These are phyloP conservation scores for Anoplolepis gracilipes DNA, from an alignment of 1,140 invertebrate genomes.

Conservation along the genomic window DNA sequence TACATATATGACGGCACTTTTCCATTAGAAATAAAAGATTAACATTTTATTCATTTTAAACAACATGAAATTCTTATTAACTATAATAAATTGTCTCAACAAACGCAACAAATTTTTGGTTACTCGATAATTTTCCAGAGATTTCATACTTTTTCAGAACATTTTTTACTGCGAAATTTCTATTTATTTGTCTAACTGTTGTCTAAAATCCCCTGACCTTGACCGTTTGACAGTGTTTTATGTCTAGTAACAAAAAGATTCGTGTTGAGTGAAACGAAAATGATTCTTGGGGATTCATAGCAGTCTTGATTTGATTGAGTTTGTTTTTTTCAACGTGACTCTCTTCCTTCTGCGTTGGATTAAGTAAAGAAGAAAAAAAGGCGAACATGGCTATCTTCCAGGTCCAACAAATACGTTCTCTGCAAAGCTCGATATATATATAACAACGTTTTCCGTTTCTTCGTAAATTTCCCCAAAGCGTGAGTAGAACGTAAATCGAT, in stretches of 20 bases:
- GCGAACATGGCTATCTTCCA: constrained; percentile 42
- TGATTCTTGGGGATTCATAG: constrained; percentile 72
- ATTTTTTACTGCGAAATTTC: not conserved
- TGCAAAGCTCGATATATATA: constrained; percentile 69
- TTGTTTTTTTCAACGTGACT: constrained; percentile 61
- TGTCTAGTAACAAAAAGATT: not conserved
- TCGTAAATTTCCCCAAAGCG: constrained; percentile 82
- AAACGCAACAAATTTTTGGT: not conserved
- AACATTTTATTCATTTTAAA: not conserved
- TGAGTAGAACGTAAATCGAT: constrained; percentile 85
- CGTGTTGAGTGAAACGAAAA: constrained; percentile 47
- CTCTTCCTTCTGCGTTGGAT: constrained; percentile 35
- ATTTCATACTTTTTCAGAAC: constrained; percentile 5
- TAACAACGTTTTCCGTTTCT: constrained; percentile 78
- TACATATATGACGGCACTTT: too few relatives aligned
- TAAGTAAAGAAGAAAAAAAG: not conserved
- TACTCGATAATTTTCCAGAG: not conserved
- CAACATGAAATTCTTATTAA: not conserved
- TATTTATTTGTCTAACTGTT: not conserved
- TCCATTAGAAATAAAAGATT: not conserved
- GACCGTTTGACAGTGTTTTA: constrained; percentile 51
- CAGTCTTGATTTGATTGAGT: constrained; percentile 66
- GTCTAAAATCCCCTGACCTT: constrained; percentile 61
- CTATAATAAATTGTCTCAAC: not conserved
- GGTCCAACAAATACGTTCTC: constrained; percentile 60